Conservation (phyloP, 2,113 vertebrate species). For the Apteryx owenii region DNA sequence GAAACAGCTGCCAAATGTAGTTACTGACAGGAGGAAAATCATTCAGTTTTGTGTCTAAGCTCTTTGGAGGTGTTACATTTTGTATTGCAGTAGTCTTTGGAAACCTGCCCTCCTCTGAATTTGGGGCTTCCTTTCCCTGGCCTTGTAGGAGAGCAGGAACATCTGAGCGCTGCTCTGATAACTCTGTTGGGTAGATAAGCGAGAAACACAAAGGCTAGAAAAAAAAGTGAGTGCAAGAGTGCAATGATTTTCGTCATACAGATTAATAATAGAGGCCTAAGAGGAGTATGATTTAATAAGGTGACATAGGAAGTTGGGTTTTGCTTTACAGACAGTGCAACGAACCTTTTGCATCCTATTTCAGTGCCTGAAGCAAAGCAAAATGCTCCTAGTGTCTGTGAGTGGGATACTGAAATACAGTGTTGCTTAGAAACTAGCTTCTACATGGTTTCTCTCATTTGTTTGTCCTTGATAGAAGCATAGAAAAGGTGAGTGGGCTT, state of each 20-base stretch:
- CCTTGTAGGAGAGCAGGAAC: not conserved
- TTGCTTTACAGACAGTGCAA: not conserved
- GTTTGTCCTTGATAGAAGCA: not conserved
- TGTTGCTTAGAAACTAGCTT: slow-evolving; percentile 36
- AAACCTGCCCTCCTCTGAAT: not conserved
- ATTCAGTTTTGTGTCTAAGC: not conserved
- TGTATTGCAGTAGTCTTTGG: not conserved
- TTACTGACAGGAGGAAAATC: not conserved
- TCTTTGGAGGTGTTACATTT: not conserved
- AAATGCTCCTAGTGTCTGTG: not conserved
- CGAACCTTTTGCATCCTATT: not conserved
- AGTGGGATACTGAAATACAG: not conserved
- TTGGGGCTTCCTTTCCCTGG: not conserved
- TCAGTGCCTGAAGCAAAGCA: not conserved
- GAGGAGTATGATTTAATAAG: not conserved
- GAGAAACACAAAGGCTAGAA: not conserved
- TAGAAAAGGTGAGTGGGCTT: not conserved
- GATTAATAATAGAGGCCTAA: not conserved
- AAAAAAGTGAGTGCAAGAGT: not conserved
- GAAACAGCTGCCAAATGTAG: not conserved
- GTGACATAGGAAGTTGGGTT: not conserved
- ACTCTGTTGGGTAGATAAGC: not conserved
- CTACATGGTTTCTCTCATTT: not conserved
- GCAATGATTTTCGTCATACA: not conserved
- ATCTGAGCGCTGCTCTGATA: not conserved